Evolutionary conservation across 2,888 invertebrate species (phyloP).

Genomic region (Dorcus parallelipipedus): DNA sequence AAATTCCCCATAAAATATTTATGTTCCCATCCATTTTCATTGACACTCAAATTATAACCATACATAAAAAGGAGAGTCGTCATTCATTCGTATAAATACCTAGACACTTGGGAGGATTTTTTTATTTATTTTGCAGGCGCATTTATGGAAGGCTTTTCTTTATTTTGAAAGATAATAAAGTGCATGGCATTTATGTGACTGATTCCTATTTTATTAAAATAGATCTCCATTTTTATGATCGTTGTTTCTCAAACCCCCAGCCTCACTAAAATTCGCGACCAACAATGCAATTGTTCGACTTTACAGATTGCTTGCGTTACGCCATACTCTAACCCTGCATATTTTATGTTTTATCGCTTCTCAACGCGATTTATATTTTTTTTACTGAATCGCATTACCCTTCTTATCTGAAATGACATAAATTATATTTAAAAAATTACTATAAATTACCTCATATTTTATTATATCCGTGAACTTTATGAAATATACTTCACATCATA

Average conservation of each 20-base stretch:
- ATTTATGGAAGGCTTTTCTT: slow-evolving; percentile 39
- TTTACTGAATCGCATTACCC: slow-evolving; percentile 1
- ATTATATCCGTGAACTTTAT: no score
- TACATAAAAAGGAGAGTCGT: slow-evolving; percentile 42
- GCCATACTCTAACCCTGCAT: slow-evolving; percentile 9
- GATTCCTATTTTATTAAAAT: slow-evolving; percentile 43
- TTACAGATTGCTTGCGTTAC: slow-evolving; percentile 18
- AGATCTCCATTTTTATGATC: slow-evolving; percentile 34
- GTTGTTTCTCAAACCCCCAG: slow-evolving; percentile 24
- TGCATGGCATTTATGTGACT: slow-evolving; percentile 41
- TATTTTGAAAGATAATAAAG: slow-evolving; percentile 41
- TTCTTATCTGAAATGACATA: slow-evolving; percentile 1
- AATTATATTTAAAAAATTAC: background rate
- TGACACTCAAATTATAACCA: slow-evolving; percentile 42
- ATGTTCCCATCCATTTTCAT: slow-evolving; percentile 40
- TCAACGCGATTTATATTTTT: slow-evolving; percentile 3
- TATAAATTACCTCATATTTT: no score
- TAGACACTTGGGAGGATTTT: slow-evolving; percentile 34
- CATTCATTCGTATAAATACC: slow-evolving; percentile 44
- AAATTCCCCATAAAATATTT: slow-evolving; percentile 41
- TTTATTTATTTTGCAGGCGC: slow-evolving; percentile 38
- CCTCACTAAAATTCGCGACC: slow-evolving; percentile 22
- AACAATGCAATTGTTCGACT: slow-evolving; percentile 24
- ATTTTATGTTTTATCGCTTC: slow-evolving; percentile 13
- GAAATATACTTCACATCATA: no score